Conservation (phyloP, 2,888 invertebrate genomes). For the Camptogramma bilineatum region DNA sequence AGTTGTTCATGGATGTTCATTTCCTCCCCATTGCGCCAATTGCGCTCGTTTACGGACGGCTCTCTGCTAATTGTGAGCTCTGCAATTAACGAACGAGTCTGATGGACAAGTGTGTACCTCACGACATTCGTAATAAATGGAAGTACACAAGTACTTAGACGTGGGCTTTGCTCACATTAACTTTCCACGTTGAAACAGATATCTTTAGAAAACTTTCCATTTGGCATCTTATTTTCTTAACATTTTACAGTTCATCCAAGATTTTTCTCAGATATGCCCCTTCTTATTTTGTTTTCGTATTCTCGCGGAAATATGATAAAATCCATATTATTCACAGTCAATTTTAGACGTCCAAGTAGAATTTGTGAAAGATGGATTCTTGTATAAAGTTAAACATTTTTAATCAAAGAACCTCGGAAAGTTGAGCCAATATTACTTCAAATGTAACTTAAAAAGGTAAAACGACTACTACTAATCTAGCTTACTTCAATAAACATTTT, state of each 20-base stretch:
- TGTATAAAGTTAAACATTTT: too few relatives aligned
- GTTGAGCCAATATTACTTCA: too few relatives aligned
- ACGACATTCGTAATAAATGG: slow-evolving; percentile 40
- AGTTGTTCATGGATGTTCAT: slow-evolving; percentile 70
- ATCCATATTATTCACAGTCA: background rate
- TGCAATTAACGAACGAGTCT: slow-evolving; percentile 70
- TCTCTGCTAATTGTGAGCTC: slow-evolving; percentile 76
- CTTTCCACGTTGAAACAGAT: background rate
- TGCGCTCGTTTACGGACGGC: slow-evolving; percentile 76
- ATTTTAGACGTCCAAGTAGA: background rate
- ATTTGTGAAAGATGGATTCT: background rate
- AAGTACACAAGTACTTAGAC: slow-evolving; percentile 12
- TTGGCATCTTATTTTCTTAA: background rate
- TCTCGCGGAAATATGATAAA: too few relatives aligned
- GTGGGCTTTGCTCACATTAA: slow-evolving; percentile 11
- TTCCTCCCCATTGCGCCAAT: slow-evolving; percentile 83
- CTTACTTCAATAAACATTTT: slow-evolving; percentile 19
- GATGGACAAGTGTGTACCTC: slow-evolving; percentile 65
- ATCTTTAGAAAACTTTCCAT: background rate
- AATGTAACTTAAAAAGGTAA: too few relatives aligned
- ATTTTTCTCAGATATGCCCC: background rate
- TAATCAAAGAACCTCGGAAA: too few relatives aligned
- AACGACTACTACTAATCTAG: background rate
- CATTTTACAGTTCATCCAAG: background rate
- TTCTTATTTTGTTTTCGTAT: background rate